phyloP scores from a whole-genome alignment of 2,113 vertebrate species.

The Halichoerus grypus region DNA sequence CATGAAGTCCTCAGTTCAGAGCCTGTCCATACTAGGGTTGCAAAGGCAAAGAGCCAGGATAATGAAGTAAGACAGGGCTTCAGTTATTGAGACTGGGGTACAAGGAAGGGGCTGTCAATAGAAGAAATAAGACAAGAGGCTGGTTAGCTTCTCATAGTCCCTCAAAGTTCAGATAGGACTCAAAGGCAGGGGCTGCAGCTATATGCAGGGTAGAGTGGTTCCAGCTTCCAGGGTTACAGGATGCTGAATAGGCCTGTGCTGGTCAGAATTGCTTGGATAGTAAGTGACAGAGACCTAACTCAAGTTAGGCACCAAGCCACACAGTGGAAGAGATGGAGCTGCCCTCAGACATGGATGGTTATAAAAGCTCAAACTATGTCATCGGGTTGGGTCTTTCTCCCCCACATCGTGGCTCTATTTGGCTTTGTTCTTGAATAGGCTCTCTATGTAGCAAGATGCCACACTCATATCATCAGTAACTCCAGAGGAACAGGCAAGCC shows the following conservation, averaged over 20 bases:
- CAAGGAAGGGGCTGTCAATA: background rate
- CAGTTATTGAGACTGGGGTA: background rate
- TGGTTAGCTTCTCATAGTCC: background rate
- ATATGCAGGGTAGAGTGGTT: background rate
- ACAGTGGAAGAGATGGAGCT: background rate
- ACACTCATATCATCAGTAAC: background rate
- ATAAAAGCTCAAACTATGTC: background rate
- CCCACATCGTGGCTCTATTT: background rate
- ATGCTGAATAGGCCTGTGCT: background rate
- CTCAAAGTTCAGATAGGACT: background rate
- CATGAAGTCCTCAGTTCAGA: background rate
- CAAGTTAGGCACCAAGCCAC: background rate
- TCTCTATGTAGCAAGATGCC: background rate
- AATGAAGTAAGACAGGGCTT: background rate
- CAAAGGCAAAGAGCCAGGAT: background rate
- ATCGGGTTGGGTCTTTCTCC: background rate
- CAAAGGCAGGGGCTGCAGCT: background rate
- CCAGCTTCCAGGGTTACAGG: background rate
- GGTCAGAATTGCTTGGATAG: background rate
- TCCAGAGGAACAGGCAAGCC: background rate
- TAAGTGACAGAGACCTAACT: background rate
- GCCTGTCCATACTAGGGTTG: background rate
- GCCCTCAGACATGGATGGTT: background rate
- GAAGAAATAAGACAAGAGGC: background rate
- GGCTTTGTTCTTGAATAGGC: background rate